Percentiles rank a stretch among this genome's conserved stretches.
Conservation (phyloP, 2,888 invertebrate genomes). For the Tetragonisca angustula region DNA sequence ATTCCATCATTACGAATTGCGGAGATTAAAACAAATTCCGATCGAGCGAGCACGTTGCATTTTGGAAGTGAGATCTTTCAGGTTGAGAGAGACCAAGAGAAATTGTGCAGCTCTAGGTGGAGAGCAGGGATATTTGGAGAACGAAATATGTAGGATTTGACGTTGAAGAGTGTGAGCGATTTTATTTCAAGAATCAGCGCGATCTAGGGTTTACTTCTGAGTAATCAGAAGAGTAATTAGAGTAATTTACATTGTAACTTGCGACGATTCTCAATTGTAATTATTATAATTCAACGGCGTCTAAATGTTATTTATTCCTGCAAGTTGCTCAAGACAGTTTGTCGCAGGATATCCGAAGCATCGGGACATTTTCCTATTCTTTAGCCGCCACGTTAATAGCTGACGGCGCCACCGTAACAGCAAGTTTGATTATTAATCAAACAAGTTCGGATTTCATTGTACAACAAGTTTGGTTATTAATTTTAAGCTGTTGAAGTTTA, state of each 20-base stretch:
- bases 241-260: too few relatives aligned
- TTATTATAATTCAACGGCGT: too few relatives aligned
- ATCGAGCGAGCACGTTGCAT: background rate
- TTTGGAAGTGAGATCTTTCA: background rate
- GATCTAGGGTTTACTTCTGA: too few relatives aligned
- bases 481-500: background rate
- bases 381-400: background rate
- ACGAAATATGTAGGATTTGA: background rate
- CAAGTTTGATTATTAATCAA: background rate
- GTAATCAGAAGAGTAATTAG: too few relatives aligned
- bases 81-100: background rate
- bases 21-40: constrained; percentile 31
- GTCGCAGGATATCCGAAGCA: too few relatives aligned
- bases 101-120: background rate
- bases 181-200: too few relatives aligned
- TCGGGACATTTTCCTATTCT: background rate
- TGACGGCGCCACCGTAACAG: background rate
- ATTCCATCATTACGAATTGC: background rate
- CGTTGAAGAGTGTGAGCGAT: background rate
- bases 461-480: background rate
- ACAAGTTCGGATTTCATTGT: background rate
- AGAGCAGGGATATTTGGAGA: background rate
- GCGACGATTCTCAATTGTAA: too few relatives aligned
- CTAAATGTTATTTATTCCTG: too few relatives aligned
- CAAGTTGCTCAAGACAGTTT: too few relatives aligned